These are phyloP conservation scores for Ceratoteleas bidentatus DNA, from an alignment of 1,140 invertebrate species.

Conservation along the genomic window DNA sequence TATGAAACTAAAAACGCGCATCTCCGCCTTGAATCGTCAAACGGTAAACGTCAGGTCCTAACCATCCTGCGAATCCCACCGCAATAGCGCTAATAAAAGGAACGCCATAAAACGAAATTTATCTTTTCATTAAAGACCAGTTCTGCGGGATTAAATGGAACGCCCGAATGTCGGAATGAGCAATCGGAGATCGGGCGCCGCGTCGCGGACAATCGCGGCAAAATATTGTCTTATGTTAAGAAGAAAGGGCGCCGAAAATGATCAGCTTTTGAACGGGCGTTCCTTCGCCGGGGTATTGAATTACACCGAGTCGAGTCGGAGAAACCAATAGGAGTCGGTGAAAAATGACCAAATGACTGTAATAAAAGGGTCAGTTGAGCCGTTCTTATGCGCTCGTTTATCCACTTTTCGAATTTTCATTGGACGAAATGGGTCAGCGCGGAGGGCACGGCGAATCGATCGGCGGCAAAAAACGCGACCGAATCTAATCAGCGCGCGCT, in stretches of 20 bases:
- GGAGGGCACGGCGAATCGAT: constrained; percentile 30
- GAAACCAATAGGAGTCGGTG: constrained; percentile 53
- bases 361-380: constrained; percentile 60
- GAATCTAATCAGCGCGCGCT: constrained; percentile 24
- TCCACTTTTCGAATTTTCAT: constrained; percentile 57
- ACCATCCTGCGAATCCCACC: background rate
- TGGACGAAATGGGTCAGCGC: constrained; percentile 35
- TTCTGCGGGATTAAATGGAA: constrained; percentile 14
- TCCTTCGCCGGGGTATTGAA: constrained; percentile 33
- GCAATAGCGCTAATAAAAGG: constrained; percentile 4
- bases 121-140: constrained; percentile 24
- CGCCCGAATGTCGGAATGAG: constrained; percentile 2
- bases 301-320: constrained; percentile 33
- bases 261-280: constrained; percentile 42
- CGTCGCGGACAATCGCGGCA: constrained; percentile 25
- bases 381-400: constrained; percentile 57
- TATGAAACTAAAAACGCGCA: too few species aligned
- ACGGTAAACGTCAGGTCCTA: too few species aligned
- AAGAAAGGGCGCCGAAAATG: constrained; percentile 39
- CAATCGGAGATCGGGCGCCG: background rate
- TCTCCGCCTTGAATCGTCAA: too few species aligned
- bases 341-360: constrained; percentile 57
- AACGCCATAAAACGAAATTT: constrained; percentile 30
- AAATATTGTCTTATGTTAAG: constrained; percentile 41
- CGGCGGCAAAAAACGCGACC: constrained; percentile 13